These are phyloP conservation scores for Oscheius sp. DNA, from an alignment of 2,888 invertebrate species.

Conservation along the genomic window DNA sequence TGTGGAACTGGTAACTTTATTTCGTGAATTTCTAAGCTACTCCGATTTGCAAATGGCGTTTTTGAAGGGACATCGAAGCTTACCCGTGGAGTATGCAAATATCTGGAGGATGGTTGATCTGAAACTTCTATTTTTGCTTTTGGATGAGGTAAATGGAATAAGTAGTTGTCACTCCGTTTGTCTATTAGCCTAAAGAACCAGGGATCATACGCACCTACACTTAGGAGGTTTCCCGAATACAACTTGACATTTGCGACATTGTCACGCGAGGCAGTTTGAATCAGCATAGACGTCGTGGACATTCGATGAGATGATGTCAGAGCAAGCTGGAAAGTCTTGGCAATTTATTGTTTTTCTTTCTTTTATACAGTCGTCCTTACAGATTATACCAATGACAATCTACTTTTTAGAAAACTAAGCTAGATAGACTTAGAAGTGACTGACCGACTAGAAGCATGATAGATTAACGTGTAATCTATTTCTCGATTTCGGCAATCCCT, in stretches of 20 bases:
- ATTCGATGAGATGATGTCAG: slow-evolving; percentile 49
- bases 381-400: too few relatives aligned
- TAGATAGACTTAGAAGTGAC: not conserved
- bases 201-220: slow-evolving; percentile 34
- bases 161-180: too few relatives aligned
- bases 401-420: not conserved
- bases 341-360: too few relatives aligned
- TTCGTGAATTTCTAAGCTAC: slow-evolving; percentile 32
- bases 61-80: slow-evolving; percentile 44
- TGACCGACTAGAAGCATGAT: too few relatives aligned
- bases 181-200: not conserved
- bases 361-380: too few relatives aligned
- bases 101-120: slow-evolving; percentile 21
- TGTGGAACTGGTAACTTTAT: slow-evolving; percentile 25
- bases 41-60: slow-evolving; percentile 27
- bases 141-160: too few relatives aligned
- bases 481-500: too few relatives aligned
- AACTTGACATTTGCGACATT: slow-evolving; percentile 32
- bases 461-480: too few relatives aligned
- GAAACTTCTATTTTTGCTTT: not conserved
- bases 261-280: slow-evolving; percentile 30
- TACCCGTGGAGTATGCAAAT: slow-evolving; percentile 34
- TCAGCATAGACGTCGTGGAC: slow-evolving; percentile 45
- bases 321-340: slow-evolving; percentile 41
- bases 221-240: slow-evolving; percentile 45